phyloP scores from a whole-genome alignment of 2,888 invertebrate genomes.

The Kryphioiulus occultus region DNA sequence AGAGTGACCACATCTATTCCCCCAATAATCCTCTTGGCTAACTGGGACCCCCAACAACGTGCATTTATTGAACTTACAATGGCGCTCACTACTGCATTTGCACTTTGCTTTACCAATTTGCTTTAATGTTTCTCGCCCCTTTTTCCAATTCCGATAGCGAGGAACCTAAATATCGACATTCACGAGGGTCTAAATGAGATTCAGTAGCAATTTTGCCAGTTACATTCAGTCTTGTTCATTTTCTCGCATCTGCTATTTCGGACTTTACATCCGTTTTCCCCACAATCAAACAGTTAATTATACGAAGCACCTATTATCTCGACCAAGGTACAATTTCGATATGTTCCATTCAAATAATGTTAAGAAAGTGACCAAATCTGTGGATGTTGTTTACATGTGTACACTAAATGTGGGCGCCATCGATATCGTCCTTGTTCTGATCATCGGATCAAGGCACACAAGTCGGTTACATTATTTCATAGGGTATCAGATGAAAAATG shows the following conservation, averaged over 20 bases:
- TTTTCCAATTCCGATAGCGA: conserved; percentile 19
- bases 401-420: neutral
- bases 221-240: neutral
- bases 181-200: conserved; percentile 4
- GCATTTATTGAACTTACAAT: neutral
- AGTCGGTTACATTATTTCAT: too few species aligned
- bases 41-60: neutral
- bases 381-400: neutral
- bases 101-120: conserved; percentile 6
- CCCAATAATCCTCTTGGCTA: neutral
- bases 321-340: neutral
- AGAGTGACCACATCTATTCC: neutral
- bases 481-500: too few species aligned
- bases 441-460: too few species aligned
- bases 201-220: neutral
- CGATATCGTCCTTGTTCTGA: neutral
- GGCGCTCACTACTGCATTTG: neutral
- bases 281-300: neutral
- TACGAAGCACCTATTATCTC: neutral
- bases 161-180: neutral
- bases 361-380: neutral
- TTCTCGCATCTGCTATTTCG: conserved; percentile 20
- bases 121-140: neutral
- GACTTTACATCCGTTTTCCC: conserved; percentile 12
- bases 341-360: neutral